Base-by-base conservation (phyloP, 2,113 vertebrate genomes). In the Alexandromys fortis region DNA sequence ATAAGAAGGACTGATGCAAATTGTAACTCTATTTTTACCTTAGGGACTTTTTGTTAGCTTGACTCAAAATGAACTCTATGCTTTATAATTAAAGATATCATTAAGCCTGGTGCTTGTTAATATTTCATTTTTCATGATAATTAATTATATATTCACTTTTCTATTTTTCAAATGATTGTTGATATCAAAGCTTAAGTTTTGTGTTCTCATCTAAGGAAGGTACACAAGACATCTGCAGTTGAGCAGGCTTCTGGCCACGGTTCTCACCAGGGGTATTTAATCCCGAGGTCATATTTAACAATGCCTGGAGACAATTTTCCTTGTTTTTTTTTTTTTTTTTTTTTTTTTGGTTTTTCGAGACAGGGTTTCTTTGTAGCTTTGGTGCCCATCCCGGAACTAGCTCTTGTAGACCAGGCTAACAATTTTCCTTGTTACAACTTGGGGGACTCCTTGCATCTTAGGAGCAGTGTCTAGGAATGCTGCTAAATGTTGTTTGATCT, bases 121-220 rank as follows among this genome's bases (percentile, higher is more conserved):
- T 67, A n/a, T 87, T 67, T 81, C 68, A 92, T 88, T 92, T 96
- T 93, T 61, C 42, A 52, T 94, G 82, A 42, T 55, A 92, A 86
- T 61, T 73, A 65, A 22, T 1, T 70, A n/a, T 2, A 63, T 89
- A 78, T 58, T 65, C 8, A 13, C 76, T 93, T 88, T 76, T 58
- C 77, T 88, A 38, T 90, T 94, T 95, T 88, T 78, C 12, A 92
- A 24, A 35, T 76, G n/a, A 83, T 1, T 35, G 5, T 61, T 58
- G 75, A 63, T 10, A 7, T 7, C 28, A n/a, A 92, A 55, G 21
- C 79, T 91, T 92, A 70, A 90, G 65, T 68, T 92, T 92, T 42
- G 38, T 58, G 83, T 93, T 81, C 79, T 76, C 49, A 26, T 45
- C 90, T 65, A n/a, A 55, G 63, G 35, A 94, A 89, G 47, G 22